Evolutionary conservation across 2,888 invertebrate species (phyloP), one percentile per base, ranked within the genome.

Genomic region (Mesochorus sp.): DNA sequence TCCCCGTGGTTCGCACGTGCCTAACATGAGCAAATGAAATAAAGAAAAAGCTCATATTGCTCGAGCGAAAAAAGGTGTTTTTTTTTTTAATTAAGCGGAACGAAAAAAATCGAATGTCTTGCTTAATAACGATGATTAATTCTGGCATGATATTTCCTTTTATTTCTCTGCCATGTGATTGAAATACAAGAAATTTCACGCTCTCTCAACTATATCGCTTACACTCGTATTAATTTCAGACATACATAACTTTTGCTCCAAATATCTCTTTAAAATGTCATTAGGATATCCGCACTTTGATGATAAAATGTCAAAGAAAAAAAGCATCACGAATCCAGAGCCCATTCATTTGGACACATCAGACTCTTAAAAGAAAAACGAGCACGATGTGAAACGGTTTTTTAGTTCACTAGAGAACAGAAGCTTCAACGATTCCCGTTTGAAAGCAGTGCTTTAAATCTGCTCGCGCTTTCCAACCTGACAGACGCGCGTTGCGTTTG

Each of bases 401-500:
- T 34, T 34, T 34, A 10, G 6, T 34, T 34, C 10, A 10, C 10
- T 34, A n/a, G n/a, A n/a, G n/a, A 42, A 24, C n/a, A 31, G 49
- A 47, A 3, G 34, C 14, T 28, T 34, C 24, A 47, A n/a, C 34
- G 64, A 37, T 44, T n/a, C 19, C n/a, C 39, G 28, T 17, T 34
- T 37, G 53, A 67, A 44, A 42, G 21, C 42, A 26, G n/a, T 10
- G 24, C 51, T 51, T 71, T 14, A 24, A 8, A n/a, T n/a, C n/a
- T n/a, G n/a, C n/a, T n/a, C n/a, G n/a, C n/a, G n/a, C n/a, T n/a
- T n/a, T n/a, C n/a, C n/a, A n/a, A n/a, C n/a, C n/a, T n/a, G n/a
- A n/a, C n/a, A n/a, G n/a, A n/a, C n/a, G n/a, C 34, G 8, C 34
- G 34, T 8, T 6, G 8, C 34, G 6, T 34, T 34, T 8, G 8